These are phyloP conservation scores for Coranthus polyacanthus DNA, from an alignment of 2,797 vertebrate genomes.

Conservation along the genomic window DNA sequence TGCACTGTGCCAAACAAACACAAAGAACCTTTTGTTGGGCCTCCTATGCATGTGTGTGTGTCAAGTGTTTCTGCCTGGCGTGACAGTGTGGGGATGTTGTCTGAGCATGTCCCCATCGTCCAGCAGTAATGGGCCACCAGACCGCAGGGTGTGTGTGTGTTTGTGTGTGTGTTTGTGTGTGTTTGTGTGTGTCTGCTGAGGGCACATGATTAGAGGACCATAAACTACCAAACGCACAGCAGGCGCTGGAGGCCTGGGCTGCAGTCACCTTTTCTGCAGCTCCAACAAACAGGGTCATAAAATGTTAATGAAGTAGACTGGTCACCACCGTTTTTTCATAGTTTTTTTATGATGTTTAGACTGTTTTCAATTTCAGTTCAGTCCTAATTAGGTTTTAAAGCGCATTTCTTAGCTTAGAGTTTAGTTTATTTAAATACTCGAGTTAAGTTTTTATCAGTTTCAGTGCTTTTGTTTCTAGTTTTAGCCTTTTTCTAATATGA, in stretches of 20 bases:
- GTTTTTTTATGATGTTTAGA: too few species aligned
- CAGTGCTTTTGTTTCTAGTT: too few species aligned
- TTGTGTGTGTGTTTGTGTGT: background rate
- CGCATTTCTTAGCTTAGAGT: too few species aligned
- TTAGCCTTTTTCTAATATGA: too few species aligned
- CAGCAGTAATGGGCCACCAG: constrained; percentile 41
- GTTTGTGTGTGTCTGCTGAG: background rate
- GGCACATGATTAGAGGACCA: constrained; percentile 25
- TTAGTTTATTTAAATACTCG: too few species aligned
- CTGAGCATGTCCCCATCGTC: constrained; percentile 36
- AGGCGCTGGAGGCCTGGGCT: background rate
- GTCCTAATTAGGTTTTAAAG: too few species aligned
- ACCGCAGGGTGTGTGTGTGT: constrained; percentile 17
- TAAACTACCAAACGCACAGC: constrained; percentile 30
- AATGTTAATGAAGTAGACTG: constrained; percentile 9
- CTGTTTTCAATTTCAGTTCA: too few species aligned
- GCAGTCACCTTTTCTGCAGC: constrained; percentile 10
- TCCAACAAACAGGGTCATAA: constrained; percentile 23
- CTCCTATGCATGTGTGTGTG: constrained; percentile 20
- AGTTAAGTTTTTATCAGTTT: too few species aligned
- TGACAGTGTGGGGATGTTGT: constrained; percentile 46
- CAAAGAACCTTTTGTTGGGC: constrained; percentile 71
- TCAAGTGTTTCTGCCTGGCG: constrained; percentile 25
- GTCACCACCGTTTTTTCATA: too few species aligned
- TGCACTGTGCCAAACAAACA: constrained; percentile 47